Conservation (phyloP, 92 coral and sea anemone species). For the Palythoa caribaeorum region DNA sequence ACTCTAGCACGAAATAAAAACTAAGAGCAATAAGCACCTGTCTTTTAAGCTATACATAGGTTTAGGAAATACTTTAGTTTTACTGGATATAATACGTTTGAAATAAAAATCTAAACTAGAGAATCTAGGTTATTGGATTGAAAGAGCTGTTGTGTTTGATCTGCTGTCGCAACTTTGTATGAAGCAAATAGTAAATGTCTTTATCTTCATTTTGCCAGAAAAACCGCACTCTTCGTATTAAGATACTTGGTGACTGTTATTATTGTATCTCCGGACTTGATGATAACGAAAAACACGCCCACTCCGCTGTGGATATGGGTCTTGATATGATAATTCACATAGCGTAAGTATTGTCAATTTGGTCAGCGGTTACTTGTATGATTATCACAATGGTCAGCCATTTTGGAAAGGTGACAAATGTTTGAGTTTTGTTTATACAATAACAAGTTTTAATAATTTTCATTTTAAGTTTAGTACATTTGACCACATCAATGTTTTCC, state of each 20-base stretch:
- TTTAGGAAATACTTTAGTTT: too few species aligned
- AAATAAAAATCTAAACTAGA: too few species aligned
- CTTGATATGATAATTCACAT: slow-evolving; percentile 93
- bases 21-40: too few species aligned
- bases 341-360: slow-evolving; percentile 69
- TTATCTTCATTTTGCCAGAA: slow-evolving; percentile 58
- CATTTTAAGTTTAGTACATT: background rate
- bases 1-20: too few species aligned
- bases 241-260: slow-evolving; percentile 97
- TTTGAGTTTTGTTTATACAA: too few species aligned
- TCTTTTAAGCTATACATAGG: too few species aligned
- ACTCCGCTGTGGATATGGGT: slow-evolving; percentile 93
- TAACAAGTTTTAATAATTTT: background rate
- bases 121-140: too few species aligned
- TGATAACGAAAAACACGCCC: slow-evolving; percentile 78
- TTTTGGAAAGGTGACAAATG: too few species aligned
- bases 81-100: too few species aligned
- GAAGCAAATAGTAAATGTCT: background rate
- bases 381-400: background rate
- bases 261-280: slow-evolving; percentile 98
- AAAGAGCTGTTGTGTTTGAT: too few species aligned
- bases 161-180: background rate
- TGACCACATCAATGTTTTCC: too few species aligned
- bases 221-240: slow-evolving; percentile 93
- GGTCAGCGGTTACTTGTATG: background rate